Base-by-base conservation (phyloP, 2,888 invertebrate species). In the Drosophila quinaria region DNA sequence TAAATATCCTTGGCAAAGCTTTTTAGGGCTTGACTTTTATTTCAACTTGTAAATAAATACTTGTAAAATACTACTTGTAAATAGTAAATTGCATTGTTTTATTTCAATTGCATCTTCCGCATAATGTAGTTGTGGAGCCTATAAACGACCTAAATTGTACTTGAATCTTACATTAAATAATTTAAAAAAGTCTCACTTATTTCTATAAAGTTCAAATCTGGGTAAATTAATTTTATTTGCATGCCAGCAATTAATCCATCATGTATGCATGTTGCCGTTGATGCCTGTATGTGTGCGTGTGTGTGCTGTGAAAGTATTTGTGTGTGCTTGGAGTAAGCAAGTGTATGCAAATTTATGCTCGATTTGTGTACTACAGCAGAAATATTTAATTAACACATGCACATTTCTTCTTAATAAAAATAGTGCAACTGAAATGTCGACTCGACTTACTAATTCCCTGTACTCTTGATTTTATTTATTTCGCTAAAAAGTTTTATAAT, bases 171-270 rank as follows among this genome's bases (percentile, higher is more conserved):
- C 8, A 5, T 3, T 44, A 8, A 25, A 22, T 44, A 3, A 22
- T 35, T 19, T 1, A 0, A 3, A 19, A 19, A 13, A 33, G 17
- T 19, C 35, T 33, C 19, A 19, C 19, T 50, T 19, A 19, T 33
- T 35, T 50, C 4, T 19, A 35, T 35, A 35, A 6, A 33, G 15
- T 6, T 17, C 1, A 33, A 19, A 22, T 15, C 19, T 51, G 51
- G 5, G n/a, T 66, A 66, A 77, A 56, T 66, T 55, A 73, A 74
- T 81, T 55, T 54, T 54, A 55, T 60, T 73, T 47, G 81, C 85
- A 76, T 82, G 74, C 72, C 65, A 74, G 54, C 72, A 74, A 86
- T 81, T 76, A 81, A 79, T 79, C 64, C 63, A 59, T 85, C 60
- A 74, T 79, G 65, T 61, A 70, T 69, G 72, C 71, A 67, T 70